Evolutionary conservation across 92 coral and sea anemone species (phyloP).

Genomic region (Palythoa heliodiscus): DNA sequence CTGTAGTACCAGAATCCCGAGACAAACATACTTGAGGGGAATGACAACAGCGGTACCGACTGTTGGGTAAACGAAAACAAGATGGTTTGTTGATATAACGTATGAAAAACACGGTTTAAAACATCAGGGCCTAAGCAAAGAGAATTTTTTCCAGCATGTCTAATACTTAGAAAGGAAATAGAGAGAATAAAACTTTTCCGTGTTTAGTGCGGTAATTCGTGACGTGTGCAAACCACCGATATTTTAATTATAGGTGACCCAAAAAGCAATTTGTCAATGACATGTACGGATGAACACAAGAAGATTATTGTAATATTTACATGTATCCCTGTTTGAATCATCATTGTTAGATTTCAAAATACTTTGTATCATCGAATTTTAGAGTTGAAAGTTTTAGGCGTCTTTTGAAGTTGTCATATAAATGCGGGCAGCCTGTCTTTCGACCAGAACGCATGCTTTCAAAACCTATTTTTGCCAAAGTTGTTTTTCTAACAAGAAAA

Average conservation of each 20-base stretch:
- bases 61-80: slow-evolving; percentile 1
- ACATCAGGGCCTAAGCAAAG: neutral
- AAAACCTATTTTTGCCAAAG: neutral
- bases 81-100: neutral
- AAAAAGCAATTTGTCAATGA: neutral
- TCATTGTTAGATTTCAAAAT: neutral
- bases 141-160: neutral
- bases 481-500: too few relatives aligned
- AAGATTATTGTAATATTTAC: neutral
- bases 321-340: neutral
- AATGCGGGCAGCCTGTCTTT: too few relatives aligned
- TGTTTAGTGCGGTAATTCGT: neutral
- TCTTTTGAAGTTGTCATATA: neutral
- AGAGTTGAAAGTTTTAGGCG: neutral
- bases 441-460: neutral
- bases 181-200: neutral
- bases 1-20: slow-evolving; percentile 82
- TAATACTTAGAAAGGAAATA: neutral
- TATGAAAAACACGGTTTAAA: neutral
- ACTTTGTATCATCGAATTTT: neutral
- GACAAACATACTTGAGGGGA: slow-evolving; percentile 83
- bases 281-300: neutral
- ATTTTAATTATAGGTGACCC: too few relatives aligned
- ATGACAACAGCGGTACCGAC: slow-evolving; percentile 44
- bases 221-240: neutral